These are phyloP conservation scores for Bombus affinis DNA, from an alignment of 1,140 invertebrate genomes.

Conservation along the genomic window DNA sequence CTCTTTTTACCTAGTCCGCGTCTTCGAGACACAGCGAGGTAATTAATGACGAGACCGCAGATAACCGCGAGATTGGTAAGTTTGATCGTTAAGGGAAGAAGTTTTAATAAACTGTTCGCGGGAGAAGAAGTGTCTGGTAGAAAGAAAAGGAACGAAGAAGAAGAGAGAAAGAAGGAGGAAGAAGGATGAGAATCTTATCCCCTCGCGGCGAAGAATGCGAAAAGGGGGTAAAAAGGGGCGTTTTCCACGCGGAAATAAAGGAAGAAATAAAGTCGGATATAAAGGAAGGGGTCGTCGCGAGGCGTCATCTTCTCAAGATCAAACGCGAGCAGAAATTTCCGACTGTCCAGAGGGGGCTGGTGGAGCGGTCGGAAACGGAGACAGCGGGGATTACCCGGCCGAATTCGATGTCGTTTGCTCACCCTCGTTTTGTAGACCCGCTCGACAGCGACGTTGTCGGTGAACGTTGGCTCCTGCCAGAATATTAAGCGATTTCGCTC, in stretches of 20 bases:
- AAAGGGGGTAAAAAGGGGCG: neutral
- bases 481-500: slow-evolving; percentile 84
- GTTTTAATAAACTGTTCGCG: slow-evolving; percentile 60
- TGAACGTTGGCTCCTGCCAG: slow-evolving; percentile 88
- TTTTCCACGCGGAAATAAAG: slow-evolving; percentile 10
- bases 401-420: slow-evolving; percentile 63
- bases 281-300: neutral
- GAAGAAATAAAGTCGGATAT: neutral
- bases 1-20: neutral
- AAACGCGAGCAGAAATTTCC: slow-evolving; percentile 30
- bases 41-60: slow-evolving; percentile 56
- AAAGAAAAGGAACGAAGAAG: too few relatives aligned
- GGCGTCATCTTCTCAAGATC: slow-evolving; percentile 24
- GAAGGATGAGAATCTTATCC: neutral
- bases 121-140: neutral
- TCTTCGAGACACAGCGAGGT: slow-evolving; percentile 21
- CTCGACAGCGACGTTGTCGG: slow-evolving; percentile 85
- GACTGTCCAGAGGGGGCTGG: neutral
- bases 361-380: neutral
- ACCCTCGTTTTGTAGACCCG: slow-evolving; percentile 86
- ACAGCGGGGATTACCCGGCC: slow-evolving; percentile 20
- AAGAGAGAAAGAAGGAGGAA: neutral
- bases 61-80: slow-evolving; percentile 57
- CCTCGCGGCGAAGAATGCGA: neutral
- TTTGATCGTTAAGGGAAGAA: slow-evolving; percentile 57